Percentiles rank a stretch among this genome's conserved stretches.
Conservation (phyloP, 2,797 vertebrate species). For the Pterois miles region DNA sequence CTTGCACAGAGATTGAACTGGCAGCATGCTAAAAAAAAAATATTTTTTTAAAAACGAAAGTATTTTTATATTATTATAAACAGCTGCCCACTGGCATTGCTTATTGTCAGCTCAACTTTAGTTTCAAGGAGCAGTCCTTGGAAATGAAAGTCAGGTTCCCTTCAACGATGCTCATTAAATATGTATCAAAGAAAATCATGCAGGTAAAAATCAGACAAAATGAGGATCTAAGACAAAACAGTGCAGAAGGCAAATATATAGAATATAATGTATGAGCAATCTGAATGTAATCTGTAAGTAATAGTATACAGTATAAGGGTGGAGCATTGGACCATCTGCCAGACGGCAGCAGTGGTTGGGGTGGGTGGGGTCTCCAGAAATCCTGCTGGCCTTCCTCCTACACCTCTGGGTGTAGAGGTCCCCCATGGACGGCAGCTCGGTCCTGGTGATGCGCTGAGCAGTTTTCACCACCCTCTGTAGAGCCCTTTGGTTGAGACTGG, state of each 20-base stretch:
- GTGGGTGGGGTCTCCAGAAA: too few species aligned
- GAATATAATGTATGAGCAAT: not conserved
- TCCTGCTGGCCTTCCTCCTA: too few species aligned
- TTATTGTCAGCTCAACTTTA: not conserved
- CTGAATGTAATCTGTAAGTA: not conserved
- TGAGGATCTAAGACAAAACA: not conserved
- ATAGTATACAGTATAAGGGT: too few species aligned
- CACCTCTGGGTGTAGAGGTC: too few species aligned
- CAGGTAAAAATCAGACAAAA: not conserved
- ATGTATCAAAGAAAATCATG: not conserved
- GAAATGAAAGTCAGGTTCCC: not conserved
- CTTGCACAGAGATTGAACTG: not conserved
- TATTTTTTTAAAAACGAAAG: not conserved
- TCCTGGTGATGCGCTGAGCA: too few species aligned
- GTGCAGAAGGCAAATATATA: not conserved
- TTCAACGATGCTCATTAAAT: not conserved
- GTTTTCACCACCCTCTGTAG: too few species aligned
- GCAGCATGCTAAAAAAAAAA: not conserved
- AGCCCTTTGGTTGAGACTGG: too few species aligned
- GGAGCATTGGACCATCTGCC: too few species aligned
- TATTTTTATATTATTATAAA: not conserved
- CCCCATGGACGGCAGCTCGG: too few species aligned
- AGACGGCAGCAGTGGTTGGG: too few species aligned
- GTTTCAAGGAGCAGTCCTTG: not conserved
- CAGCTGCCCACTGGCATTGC: not conserved